Percentiles rank a stretch among this genome's conserved stretches.
Evolutionary conservation across 1,140 invertebrate genomes (phyloP).

Genomic region (Macrosteles quadrilineatus): DNA sequence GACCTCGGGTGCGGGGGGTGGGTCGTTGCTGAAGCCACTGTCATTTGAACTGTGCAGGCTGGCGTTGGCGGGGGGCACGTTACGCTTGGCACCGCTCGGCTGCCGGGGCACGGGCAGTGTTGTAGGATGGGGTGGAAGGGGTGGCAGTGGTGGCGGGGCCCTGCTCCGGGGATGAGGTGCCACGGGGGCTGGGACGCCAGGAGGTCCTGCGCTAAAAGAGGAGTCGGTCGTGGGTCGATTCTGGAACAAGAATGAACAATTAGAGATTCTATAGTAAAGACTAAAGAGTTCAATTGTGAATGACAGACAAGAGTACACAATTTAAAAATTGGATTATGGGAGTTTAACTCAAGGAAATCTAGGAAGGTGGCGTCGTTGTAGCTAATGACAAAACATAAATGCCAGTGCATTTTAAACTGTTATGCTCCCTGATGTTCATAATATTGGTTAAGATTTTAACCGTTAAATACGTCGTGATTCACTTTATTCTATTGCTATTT

Average conservation of each 20-base stretch:
- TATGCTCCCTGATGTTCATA: too few species aligned
- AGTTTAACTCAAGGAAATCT: too few species aligned
- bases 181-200: conserved; percentile 40
- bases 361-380: too few species aligned
- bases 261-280: neutral
- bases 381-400: too few species aligned
- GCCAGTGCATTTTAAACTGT: too few species aligned
- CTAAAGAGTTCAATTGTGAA: too few species aligned
- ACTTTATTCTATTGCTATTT: too few species aligned
- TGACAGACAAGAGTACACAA: too few species aligned
- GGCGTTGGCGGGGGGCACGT: conserved; percentile 58
- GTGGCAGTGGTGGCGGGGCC: conserved; percentile 54
- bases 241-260: conserved; percentile 23
- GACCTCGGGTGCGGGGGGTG: conserved; percentile 82
- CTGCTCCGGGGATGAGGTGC: conserved; percentile 49
- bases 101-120: conserved; percentile 54
- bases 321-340: too few species aligned
- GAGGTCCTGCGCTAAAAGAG: conserved; percentile 39
- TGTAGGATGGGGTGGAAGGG: conserved; percentile 54
- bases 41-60: conserved; percentile 88
- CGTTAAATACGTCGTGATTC: too few species aligned
- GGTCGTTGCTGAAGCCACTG: conserved; percentile 87
- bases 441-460: too few species aligned
- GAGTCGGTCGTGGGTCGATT: conserved; percentile 31
- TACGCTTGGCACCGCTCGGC: conserved; percentile 51